Evolutionary conservation across 2,113 vertebrate genomes (phyloP).

Genomic region (Epinephelus cyanopodus): DNA sequence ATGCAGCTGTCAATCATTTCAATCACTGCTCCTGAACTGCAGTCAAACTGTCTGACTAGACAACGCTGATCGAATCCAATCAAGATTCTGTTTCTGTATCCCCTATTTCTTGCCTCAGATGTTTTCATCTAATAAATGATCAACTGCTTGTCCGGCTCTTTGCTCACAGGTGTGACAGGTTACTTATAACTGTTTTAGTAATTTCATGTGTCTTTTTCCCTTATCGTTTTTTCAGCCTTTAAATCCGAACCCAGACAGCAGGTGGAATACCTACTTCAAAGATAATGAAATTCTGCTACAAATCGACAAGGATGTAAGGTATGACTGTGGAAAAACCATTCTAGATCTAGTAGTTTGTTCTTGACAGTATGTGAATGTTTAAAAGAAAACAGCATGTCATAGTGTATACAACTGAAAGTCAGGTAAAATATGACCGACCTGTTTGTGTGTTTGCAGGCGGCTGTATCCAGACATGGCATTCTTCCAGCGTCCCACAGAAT

Average conservation of each 20-base stretch:
- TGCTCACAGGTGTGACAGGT: background rate
- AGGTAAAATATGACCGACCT: background rate
- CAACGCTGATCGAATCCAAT: no score
- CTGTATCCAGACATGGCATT: constrained; percentile 98
- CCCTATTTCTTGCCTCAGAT: no score
- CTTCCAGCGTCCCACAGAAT: constrained; percentile 95
- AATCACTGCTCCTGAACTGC: no score
- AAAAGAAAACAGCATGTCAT: background rate
- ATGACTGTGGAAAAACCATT: background rate
- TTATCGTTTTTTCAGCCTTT: constrained; percentile 86
- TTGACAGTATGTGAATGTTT: background rate
- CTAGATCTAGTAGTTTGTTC: background rate
- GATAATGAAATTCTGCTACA: constrained; percentile 98
- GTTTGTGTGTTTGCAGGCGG: constrained; percentile 84
- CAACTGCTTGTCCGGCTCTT: no score
- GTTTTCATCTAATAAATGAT: no score
- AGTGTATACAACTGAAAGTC: background rate
- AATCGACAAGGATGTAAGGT: constrained; percentile 99
- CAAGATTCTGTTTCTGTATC: no score
- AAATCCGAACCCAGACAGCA: constrained; percentile 96
- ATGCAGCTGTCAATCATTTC: no score
- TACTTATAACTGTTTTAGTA: background rate
- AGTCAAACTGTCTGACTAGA: no score
- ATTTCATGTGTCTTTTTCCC: background rate
- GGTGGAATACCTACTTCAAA: constrained; percentile 98